phyloP scores from a whole-genome alignment of 2,888 invertebrate genomes.

The Pollenia amentaria region DNA sequence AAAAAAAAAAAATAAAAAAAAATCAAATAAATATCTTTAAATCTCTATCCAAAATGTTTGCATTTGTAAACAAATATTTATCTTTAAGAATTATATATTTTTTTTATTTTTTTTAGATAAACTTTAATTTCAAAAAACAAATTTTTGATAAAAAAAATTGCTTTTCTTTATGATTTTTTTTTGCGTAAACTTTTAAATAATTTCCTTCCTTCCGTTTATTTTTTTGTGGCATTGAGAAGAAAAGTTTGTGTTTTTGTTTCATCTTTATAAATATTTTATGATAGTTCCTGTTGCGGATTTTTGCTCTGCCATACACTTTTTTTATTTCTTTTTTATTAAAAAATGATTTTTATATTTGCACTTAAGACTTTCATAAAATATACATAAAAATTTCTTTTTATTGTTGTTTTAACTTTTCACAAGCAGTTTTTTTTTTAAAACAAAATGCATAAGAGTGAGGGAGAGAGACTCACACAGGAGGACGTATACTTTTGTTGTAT shows the following conservation, averaged over 20 bases:
- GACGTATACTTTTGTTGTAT: neutral
- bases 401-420: neutral
- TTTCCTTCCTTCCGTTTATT: conserved; percentile 41
- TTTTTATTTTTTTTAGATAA: neutral
- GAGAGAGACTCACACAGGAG: neutral
- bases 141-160: neutral
- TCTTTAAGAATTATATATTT: neutral
- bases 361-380: conserved; percentile 50
- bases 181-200: conserved; percentile 24
- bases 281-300: conserved; percentile 18
- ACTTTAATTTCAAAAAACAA: neutral
- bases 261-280: conserved; percentile 50
- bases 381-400: conserved; percentile 19
- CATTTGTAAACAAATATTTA: conserved; percentile 33
- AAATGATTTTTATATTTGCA: conserved; percentile 33
- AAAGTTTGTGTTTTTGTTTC: conserved; percentile 29
- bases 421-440: neutral
- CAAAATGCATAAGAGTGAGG: neutral
- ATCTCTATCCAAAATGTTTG: neutral
- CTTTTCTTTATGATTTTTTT: conserved; percentile 9
- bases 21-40: conserved; percentile 17
- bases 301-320: neutral
- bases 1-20: neutral
- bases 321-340: conserved; percentile 7
- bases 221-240: conserved; percentile 12